Percentiles rank a stretch among this genome's conserved stretches.
Evolutionary conservation across 2,888 invertebrate genomes (phyloP).

Genomic region (Seladonia tumulorum): DNA sequence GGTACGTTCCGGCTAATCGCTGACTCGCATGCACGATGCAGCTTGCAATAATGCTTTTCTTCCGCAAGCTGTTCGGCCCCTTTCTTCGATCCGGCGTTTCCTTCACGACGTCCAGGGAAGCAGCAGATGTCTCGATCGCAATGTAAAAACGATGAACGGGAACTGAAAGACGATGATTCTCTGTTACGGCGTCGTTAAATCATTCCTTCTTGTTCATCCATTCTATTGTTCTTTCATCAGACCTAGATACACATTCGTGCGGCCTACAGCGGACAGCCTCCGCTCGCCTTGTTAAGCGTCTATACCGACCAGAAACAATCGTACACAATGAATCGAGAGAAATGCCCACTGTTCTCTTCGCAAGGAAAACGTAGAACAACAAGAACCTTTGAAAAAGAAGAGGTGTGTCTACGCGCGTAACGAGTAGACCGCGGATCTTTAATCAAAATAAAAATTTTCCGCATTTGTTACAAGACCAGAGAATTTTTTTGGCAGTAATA

Average conservation of each 20-base stretch:
- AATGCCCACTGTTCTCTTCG: background rate
- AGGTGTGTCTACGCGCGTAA: background rate
- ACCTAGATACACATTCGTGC: conserved; percentile 16
- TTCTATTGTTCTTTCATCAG: conserved; percentile 35
- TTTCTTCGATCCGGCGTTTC: conserved; percentile 37
- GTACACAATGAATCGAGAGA: conserved; percentile 3
- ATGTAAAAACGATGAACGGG: conserved; percentile 48
- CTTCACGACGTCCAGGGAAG: conserved; percentile 36
- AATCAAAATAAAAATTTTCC: background rate
- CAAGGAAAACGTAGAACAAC: background rate
- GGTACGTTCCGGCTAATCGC: conserved; percentile 63
- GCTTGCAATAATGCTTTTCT: conserved; percentile 51
- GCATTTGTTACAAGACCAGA: background rate
- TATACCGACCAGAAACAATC: conserved; percentile 34
- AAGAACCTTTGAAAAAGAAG: background rate
- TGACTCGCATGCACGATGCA: conserved; percentile 69
- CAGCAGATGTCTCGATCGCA: conserved; percentile 50
- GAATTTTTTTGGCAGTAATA: too few relatives aligned
- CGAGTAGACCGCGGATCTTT: background rate
- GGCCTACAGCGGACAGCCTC: conserved; percentile 1
- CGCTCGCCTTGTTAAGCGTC: conserved; percentile 28
- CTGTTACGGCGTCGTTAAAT: conserved; percentile 45
- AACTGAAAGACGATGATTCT: conserved; percentile 44
- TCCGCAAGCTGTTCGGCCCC: conserved; percentile 19
- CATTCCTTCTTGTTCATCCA: conserved; percentile 19